phyloP scores from a whole-genome alignment of 2,113 vertebrate species.

The Gulo gulo region DNA sequence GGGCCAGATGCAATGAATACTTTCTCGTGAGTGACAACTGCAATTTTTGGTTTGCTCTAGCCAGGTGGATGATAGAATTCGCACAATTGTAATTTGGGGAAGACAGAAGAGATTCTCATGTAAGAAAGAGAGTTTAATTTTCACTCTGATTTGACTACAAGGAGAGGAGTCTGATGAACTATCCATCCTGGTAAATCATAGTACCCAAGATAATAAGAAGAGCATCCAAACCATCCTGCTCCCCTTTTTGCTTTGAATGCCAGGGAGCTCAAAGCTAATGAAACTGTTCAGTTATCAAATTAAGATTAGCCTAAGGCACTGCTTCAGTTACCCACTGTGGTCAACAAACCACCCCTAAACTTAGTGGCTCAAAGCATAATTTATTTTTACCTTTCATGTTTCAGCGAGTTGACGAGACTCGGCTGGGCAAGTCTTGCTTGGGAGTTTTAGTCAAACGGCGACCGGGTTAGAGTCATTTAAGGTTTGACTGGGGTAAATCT shows the following conservation, averaged over 20 bases:
- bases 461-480: not conserved
- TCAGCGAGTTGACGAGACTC: not conserved
- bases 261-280: conserved; percentile 50
- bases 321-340: not conserved
- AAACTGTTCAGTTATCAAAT: not conserved
- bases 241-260: conserved; percentile 14
- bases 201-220: not conserved
- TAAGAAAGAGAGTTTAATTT: not conserved
- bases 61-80: not conserved
- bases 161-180: not conserved
- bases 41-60: not conserved
- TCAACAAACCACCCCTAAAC: not conserved
- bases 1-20: not conserved
- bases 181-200: not conserved
- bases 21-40: not conserved
- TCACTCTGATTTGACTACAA: not conserved
- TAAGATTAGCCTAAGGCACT: not conserved
- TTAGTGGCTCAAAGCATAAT: not conserved
- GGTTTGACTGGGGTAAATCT: not conserved
- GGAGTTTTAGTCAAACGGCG: not conserved
- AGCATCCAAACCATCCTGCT: not conserved
- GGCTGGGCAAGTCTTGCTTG: not conserved
- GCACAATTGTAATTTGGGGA: not conserved
- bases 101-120: not conserved
- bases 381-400: conserved; percentile 28